Percentiles rank a stretch among this genome's conserved stretches.
These are phyloP conservation scores for Blastobasis lacticolella DNA, from an alignment of 2,888 invertebrate genomes.

Conservation along the genomic window DNA sequence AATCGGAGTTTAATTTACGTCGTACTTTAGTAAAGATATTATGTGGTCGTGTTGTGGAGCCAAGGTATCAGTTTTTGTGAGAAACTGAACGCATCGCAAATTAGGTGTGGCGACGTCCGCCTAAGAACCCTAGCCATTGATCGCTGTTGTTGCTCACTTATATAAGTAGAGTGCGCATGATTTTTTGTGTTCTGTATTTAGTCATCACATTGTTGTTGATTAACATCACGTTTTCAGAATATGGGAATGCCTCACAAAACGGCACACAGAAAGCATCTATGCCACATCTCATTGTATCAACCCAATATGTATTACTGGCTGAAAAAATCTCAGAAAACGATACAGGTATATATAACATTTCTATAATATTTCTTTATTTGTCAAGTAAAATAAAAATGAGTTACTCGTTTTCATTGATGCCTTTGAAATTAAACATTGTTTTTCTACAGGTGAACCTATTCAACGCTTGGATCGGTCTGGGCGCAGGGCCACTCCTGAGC, in stretches of 20 bases:
- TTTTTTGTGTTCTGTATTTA: too few species aligned
- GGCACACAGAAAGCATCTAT: conserved; percentile 26
- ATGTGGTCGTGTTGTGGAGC: too few species aligned
- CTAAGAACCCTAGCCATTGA: too few species aligned
- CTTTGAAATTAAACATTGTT: not conserved
- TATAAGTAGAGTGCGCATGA: too few species aligned
- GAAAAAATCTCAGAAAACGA: conserved; percentile 30
- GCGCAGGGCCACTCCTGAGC: conserved; percentile 14
- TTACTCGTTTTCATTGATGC: not conserved
- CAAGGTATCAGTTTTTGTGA: too few species aligned
- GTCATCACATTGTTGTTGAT: not conserved
- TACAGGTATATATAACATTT: conserved; percentile 36
- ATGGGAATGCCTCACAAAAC: conserved; percentile 10
- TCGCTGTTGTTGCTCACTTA: too few species aligned
- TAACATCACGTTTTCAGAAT: conserved; percentile 9
- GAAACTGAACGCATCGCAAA: too few species aligned
- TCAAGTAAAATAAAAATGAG: too few species aligned
- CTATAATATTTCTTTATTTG: too few species aligned
- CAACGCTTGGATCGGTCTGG: conserved; percentile 37
- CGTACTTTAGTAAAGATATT: too few species aligned
- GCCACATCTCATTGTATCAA: conserved; percentile 45
- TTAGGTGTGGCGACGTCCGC: too few species aligned
- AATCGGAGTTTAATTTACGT: too few species aligned
- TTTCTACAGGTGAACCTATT: conserved; percentile 44
- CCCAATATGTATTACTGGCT: conserved; percentile 59